These are phyloP conservation scores for Glareola pratincola DNA, from an alignment of 2,113 vertebrate genomes.

Conservation along the genomic window DNA sequence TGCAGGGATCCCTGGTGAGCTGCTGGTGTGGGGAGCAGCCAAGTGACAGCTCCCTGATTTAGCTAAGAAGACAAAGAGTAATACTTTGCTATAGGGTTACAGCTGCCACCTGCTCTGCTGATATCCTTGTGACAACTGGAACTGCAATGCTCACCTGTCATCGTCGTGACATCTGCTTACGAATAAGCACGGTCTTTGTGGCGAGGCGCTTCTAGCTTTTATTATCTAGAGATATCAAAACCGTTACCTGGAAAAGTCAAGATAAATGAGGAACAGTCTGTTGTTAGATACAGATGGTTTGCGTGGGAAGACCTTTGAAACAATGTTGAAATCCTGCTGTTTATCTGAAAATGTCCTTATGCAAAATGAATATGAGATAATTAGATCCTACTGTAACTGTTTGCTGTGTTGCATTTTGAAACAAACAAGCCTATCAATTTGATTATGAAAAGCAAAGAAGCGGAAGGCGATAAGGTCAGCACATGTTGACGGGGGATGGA, in stretches of 20 bases:
- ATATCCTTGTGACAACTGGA: neutral
- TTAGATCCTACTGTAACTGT: neutral
- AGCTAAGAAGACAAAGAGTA: slow-evolving; percentile 31
- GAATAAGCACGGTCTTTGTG: neutral
- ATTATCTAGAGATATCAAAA: neutral
- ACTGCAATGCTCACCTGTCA: neutral
- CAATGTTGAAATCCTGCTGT: neutral
- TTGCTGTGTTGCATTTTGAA: neutral
- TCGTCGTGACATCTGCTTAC: neutral
- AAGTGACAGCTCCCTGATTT: slow-evolving; percentile 8
- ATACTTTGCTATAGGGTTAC: neutral
- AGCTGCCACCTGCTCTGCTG: slow-evolving; percentile 6
- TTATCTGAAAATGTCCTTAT: neutral
- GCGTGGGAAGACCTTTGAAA: neutral
- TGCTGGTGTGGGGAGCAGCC: neutral
- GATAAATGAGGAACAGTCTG: neutral
- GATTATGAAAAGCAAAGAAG: neutral
- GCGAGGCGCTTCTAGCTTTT: neutral
- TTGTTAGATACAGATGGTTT: neutral
- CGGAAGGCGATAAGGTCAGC: neutral
- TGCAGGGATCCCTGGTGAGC: neutral
- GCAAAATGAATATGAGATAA: neutral
- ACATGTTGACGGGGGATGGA: neutral
- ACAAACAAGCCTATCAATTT: neutral
- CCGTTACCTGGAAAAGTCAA: neutral